Conservation (phyloP, 2,797 vertebrate genomes). For the Nyctalus aviator region DNA sequence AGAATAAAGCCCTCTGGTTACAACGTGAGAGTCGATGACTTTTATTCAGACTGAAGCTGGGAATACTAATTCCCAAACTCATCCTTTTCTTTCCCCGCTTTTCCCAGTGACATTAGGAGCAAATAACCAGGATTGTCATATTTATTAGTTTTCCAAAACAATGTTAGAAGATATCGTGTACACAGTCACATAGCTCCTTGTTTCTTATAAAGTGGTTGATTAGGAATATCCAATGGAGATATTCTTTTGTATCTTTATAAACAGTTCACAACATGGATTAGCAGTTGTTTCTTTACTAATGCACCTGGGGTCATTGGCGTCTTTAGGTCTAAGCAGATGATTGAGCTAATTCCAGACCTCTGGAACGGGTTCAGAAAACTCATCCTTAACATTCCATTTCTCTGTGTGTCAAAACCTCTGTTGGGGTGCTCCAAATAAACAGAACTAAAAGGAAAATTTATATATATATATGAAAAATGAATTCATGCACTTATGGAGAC, state of each 20-base stretch:
- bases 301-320: neutral
- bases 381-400: neutral
- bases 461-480: neutral
- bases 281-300: neutral
- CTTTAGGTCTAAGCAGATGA: neutral
- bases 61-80: neutral
- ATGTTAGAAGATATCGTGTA: neutral
- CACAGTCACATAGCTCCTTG: neutral
- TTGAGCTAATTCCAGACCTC: neutral
- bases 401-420: neutral
- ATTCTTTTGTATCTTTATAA: neutral
- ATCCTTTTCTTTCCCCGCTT: neutral
- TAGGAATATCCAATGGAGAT: neutral
- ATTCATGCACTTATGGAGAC: neutral
- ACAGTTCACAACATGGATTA: neutral
- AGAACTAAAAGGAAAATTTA: neutral
- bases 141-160: neutral
- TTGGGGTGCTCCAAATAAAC: neutral
- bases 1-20: neutral
- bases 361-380: neutral
- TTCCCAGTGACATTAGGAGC: neutral
- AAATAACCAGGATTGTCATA: neutral
- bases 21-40: neutral
- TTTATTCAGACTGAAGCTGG: neutral
- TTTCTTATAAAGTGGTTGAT: neutral